Evolutionary conservation across 2,113 vertebrate species (phyloP).

Genomic region (Conger conger): DNA sequence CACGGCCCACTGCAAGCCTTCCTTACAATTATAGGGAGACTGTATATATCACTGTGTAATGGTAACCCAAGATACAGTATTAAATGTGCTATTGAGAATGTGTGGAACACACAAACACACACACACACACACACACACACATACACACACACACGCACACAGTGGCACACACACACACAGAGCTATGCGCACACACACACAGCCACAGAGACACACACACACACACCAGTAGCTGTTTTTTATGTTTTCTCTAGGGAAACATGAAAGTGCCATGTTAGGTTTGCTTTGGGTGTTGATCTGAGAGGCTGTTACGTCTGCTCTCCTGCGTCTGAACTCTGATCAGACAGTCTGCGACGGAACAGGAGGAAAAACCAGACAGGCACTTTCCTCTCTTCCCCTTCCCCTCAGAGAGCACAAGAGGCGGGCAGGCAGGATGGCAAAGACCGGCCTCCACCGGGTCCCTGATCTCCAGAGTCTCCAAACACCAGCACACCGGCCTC

Average conservation of each 20-base stretch:
- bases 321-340: background rate
- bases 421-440: background rate
- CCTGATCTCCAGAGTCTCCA: background rate
- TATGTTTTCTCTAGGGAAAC: background rate
- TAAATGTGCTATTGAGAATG: background rate
- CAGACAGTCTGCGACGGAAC: background rate
- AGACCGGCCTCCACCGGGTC: background rate
- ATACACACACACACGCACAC: too few species aligned
- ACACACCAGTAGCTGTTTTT: background rate
- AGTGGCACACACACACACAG: too few species aligned
- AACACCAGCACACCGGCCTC: too few species aligned
- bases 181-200: background rate
- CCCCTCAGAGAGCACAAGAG: background rate
- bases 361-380: background rate
- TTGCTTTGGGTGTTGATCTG: background rate
- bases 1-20: too few species aligned
- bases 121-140: too few species aligned
- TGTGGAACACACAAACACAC: too few species aligned
- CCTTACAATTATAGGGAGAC: background rate
- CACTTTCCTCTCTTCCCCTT: background rate
- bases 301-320: background rate
- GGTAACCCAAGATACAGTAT: background rate
- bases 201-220: background rate
- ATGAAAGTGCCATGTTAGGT: background rate
- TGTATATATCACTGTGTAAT: background rate